These are phyloP conservation scores for Catocala fraxini DNA, from an alignment of 2,888 invertebrate genomes.

Conservation along the genomic window DNA sequence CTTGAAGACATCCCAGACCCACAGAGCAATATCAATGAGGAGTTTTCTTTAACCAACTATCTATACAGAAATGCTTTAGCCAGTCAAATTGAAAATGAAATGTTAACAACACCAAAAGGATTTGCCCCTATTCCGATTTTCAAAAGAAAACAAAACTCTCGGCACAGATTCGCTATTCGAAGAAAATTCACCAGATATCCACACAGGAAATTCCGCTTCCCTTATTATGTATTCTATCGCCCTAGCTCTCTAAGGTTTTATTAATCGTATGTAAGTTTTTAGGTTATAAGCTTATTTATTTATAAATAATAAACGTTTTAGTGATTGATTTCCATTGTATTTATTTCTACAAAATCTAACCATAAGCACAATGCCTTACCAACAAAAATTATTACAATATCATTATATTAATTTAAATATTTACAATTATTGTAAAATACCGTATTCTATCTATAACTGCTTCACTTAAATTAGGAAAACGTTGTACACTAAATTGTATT, in stretches of 20 bases:
- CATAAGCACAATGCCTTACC: constrained; percentile 69
- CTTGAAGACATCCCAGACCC: constrained; percentile 47
- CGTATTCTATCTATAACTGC: constrained; percentile 50
- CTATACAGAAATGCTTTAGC: constrained; percentile 27
- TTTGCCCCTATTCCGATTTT: constrained; percentile 71
- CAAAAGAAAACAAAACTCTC: constrained; percentile 54
- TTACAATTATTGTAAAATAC: constrained; percentile 61
- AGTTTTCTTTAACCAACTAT: constrained; percentile 38
- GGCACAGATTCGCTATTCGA: constrained; percentile 64
- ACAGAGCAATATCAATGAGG: constrained; percentile 60
- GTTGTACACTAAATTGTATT: constrained; percentile 66
- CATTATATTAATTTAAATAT: constrained; percentile 57
- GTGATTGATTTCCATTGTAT: constrained; percentile 58
- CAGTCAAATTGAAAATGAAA: constrained; percentile 65
- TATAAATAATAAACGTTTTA: constrained; percentile 29
- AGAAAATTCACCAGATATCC: constrained; percentile 68
- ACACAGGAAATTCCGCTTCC: constrained; percentile 63
- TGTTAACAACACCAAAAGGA: constrained; percentile 78
- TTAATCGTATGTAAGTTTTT: constrained; percentile 47
- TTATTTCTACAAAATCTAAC: constrained; percentile 72
- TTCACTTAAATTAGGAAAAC: constrained; percentile 55
- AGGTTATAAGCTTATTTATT: constrained; percentile 3
- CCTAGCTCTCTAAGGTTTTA: constrained; percentile 80
- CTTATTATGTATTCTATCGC: constrained; percentile 69
- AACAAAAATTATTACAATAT: constrained; percentile 42